These are phyloP conservation scores for Hippoglossus hippoglossus DNA, from an alignment of 2,797 vertebrate genomes.

Conservation along the genomic window DNA sequence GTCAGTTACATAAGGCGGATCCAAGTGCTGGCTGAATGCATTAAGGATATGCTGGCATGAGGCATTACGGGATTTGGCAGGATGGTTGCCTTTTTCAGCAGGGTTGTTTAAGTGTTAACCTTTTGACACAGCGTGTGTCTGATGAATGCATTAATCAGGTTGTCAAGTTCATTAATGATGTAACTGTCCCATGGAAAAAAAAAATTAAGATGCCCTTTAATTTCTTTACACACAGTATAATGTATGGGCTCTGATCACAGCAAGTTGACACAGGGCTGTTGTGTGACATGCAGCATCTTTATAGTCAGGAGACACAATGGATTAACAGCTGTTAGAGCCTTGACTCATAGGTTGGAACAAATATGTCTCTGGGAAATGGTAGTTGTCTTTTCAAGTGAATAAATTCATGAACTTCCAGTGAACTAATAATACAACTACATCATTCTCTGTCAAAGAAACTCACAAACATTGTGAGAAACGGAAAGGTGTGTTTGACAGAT, in stretches of 20 bases:
- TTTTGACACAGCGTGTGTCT: not conserved
- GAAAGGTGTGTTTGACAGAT: not conserved
- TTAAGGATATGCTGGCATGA: constrained; percentile 11
- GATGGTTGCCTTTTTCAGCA: constrained; percentile 10
- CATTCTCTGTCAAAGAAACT: not conserved
- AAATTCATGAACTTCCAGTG: not conserved
- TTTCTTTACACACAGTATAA: not conserved
- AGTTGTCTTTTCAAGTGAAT: not conserved
- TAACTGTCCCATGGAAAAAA: not conserved
- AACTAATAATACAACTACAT: not conserved
- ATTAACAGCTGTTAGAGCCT: constrained; percentile 37
- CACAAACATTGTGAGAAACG: not conserved
- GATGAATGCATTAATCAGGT: constrained; percentile 1
- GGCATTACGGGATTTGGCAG: constrained; percentile 14
- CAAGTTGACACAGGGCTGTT: constrained; percentile 32
- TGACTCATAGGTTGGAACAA: constrained; percentile 48
- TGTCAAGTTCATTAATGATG: not conserved
- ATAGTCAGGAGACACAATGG: constrained; percentile 8
- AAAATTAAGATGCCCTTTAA: no score
- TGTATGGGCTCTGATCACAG: not conserved
- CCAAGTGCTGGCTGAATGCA: constrained; percentile 14
- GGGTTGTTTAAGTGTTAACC: not conserved
- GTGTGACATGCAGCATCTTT: not conserved
- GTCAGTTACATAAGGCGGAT: not conserved
- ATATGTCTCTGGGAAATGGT: constrained; percentile 21